phyloP scores from a whole-genome alignment of 2,113 vertebrate genomes.

The Grallaria varia region DNA sequence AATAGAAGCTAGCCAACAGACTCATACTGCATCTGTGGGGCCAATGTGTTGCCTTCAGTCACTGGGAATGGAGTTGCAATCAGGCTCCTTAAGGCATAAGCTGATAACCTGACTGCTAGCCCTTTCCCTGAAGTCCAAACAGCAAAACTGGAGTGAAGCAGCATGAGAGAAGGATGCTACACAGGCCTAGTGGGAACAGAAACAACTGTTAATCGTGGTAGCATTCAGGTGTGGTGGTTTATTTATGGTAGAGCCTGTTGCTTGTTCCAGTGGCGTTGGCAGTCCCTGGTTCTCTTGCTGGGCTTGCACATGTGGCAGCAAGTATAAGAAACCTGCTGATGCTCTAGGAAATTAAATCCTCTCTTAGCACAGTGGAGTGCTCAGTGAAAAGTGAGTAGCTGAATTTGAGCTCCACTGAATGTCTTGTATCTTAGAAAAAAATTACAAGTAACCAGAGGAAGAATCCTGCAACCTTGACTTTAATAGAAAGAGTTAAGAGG shows the following conservation, averaged over 20 bases:
- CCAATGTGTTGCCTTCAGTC: neutral
- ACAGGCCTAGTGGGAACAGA: neutral
- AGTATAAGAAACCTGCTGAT: neutral
- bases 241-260: neutral
- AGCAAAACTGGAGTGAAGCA: neutral
- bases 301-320: neutral
- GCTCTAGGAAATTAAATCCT: neutral
- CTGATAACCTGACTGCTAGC: neutral
- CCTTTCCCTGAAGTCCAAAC: neutral
- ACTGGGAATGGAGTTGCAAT: neutral
- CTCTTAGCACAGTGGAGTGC: neutral
- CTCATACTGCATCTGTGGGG: neutral
- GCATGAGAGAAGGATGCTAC: neutral
- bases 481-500: neutral
- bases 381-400: neutral
- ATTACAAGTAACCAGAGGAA: neutral
- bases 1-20: neutral
- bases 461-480: neutral
- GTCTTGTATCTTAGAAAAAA: neutral
- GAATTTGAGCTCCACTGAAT: neutral
- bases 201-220: neutral
- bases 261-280: neutral
- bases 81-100: neutral
- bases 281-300: neutral
- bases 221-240: neutral